These are phyloP conservation scores for Holotrichia oblita DNA, from an alignment of 1,140 invertebrate species.

Conservation along the genomic window DNA sequence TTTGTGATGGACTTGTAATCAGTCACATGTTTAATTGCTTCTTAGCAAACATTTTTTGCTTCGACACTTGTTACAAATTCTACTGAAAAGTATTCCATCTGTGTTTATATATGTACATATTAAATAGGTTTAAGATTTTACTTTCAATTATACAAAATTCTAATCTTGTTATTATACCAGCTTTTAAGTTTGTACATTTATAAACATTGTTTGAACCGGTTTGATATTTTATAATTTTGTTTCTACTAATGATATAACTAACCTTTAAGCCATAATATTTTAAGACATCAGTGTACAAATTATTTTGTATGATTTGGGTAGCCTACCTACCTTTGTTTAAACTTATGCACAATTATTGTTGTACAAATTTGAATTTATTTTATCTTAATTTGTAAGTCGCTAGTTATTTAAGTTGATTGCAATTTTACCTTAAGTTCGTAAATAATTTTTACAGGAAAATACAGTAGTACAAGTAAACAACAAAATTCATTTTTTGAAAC, in stretches of 20 bases:
- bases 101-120: slow-evolving; percentile 29
- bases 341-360: slow-evolving; percentile 33
- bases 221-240: slow-evolving; percentile 36
- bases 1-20: neutral
- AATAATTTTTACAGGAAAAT: slow-evolving; percentile 21
- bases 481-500: slow-evolving; percentile 44
- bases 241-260: neutral
- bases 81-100: slow-evolving; percentile 28
- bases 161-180: slow-evolving; percentile 15
- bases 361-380: slow-evolving; percentile 25
- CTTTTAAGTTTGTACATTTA: slow-evolving; percentile 31
- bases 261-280: slow-evolving; percentile 28
- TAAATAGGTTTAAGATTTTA: slow-evolving; percentile 21
- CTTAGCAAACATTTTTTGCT: neutral
- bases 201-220: slow-evolving; percentile 19
- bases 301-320: slow-evolving; percentile 23
- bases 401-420: slow-evolving; percentile 28
- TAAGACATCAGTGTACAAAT: slow-evolving; percentile 34
- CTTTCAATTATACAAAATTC: slow-evolving; percentile 26
- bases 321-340: neutral
- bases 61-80: neutral
- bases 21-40: neutral
- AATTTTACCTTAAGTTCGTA: slow-evolving; percentile 17
- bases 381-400: slow-evolving; percentile 21
- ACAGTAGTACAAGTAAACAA: slow-evolving; percentile 41